Evolutionary conservation across 2,888 invertebrate species (phyloP), one percentile per base, ranked within the genome.

Genomic region (Hanleya hanleyi): DNA sequence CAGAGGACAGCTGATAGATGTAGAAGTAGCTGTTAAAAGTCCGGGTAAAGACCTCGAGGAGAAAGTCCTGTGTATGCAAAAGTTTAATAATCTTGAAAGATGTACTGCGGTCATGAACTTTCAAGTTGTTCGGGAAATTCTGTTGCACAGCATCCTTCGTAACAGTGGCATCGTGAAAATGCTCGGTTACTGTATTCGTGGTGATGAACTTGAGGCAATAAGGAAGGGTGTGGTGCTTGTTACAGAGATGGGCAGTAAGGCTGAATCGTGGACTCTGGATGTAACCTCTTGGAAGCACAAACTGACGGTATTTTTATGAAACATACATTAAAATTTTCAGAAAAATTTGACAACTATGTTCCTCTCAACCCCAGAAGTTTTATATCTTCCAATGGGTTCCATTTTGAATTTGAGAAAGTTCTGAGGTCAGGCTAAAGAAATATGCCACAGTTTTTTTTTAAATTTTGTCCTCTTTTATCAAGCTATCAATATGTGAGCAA

Each of bases 161-260:
- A 81, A 83, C 65, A 81, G 83, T 4, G 73, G 75, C 29, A 80
- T 87, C 22, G 72, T 81, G 4, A 72, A 79, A 37, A 37, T 86
- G 65, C 73, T 82, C 7, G 87, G 87, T 6, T 87, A 82, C 74
- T 87, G 87, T 80, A 72, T 87, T 5, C 75, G 86, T 35, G 86
- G 86, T 41, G 84, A 85, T 29, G 78, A 78, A 5, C 80, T 85
- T 33, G 75, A 83, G 35, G 64, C 78, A 5, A 26, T 57, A 15
- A 57, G 4, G 4, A 85, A 86, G 68, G 87, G 87, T 6, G 71
- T 83, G 6, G 68, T 87, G 37, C 66, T 86, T 37, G 77, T 85
- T 9, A 83, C 83, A 32, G 85, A 86, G 69, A 73, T 81, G 26
- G 86, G 87, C 1, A 76, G 69, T 7, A 79, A 81, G 4, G 57